Percentiles rank a stretch among this genome's conserved stretches.
phyloP scores from a whole-genome alignment of 2,113 vertebrate genomes.

The Callocephalon fimbriatum region DNA sequence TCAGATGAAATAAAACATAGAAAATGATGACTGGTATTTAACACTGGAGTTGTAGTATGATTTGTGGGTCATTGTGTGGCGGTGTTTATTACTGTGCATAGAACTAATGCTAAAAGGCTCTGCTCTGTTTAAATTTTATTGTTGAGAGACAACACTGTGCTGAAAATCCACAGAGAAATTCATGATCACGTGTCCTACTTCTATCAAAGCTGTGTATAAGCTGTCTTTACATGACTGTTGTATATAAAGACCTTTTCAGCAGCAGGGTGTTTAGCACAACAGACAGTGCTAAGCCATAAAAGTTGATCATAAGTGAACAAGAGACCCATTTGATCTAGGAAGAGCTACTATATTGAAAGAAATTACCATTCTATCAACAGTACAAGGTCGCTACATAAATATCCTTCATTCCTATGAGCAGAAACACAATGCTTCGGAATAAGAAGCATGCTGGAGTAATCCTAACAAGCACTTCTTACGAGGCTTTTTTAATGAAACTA shows the following conservation, averaged over 20 bases:
- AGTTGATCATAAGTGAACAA: neutral
- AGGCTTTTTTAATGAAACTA: neutral
- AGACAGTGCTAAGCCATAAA: neutral
- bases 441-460: neutral
- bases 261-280: neutral
- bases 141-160: neutral
- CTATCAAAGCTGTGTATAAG: neutral
- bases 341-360: neutral
- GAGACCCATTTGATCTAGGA: neutral
- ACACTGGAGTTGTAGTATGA: neutral
- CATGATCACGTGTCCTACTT: accelerated
- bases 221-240: neutral
- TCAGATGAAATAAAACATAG: neutral
- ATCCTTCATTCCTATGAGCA: neutral
- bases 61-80: neutral
- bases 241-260: neutral
- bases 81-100: neutral
- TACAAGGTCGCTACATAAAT: neutral
- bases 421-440: neutral
- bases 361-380: neutral
- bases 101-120: neutral
- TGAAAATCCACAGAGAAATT: neutral
- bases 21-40: neutral
- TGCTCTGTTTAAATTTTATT: neutral
- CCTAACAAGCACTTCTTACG: neutral